phyloP scores from a whole-genome alignment of 1,140 invertebrate genomes.

The Pseudomyrmex flavicornis region DNA sequence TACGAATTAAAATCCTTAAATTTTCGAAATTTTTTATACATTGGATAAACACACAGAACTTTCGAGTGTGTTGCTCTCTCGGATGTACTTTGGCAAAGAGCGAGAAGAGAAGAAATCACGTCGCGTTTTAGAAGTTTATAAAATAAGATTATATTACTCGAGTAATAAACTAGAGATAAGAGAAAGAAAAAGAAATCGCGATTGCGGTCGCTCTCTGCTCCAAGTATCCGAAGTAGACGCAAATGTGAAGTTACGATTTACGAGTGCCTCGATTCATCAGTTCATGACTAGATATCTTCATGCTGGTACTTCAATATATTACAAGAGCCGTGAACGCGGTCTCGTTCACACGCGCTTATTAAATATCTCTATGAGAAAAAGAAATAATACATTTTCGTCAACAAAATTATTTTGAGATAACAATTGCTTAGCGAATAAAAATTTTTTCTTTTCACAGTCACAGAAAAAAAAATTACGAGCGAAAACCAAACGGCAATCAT shows the following conservation, averaged over 20 bases:
- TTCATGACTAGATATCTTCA: constrained; percentile 80
- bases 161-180: constrained; percentile 23
- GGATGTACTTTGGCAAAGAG: constrained; percentile 31
- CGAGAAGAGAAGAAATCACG: constrained; percentile 16
- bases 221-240: constrained; percentile 7
- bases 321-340: too few relatives aligned
- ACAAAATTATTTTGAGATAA: not conserved
- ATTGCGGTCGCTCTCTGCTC: not conserved
- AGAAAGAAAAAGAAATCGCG: not conserved
- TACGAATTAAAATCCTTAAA: constrained; percentile 9
- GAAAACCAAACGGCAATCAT: constrained; percentile 33
- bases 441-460: not conserved
- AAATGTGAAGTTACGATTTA: constrained; percentile 28
- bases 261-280: constrained; percentile 62
- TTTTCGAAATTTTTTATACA: constrained; percentile 4
- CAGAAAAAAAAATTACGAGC: not conserved
- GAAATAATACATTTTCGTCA: too few relatives aligned
- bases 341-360: too few relatives aligned
- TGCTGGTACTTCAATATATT: constrained; percentile 71
- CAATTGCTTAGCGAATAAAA: not conserved
- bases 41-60: constrained; percentile 56
- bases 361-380: too few relatives aligned
- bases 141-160: not conserved
- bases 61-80: constrained; percentile 18
- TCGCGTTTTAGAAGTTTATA: not conserved